Conservation (phyloP, 2,113 vertebrate species). For the Nematolebias whitei region DNA sequence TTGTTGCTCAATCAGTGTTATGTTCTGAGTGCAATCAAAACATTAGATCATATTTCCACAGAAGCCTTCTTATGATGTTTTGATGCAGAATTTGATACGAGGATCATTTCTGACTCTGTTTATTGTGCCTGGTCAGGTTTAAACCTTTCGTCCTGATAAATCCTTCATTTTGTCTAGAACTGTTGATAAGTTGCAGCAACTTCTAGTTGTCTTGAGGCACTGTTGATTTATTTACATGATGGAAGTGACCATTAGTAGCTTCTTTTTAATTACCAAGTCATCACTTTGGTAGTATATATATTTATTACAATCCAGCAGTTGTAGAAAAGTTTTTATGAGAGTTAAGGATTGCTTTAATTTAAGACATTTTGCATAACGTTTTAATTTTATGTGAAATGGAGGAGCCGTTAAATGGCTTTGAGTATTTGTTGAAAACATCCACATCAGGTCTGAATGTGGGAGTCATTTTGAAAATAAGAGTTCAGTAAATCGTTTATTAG, state of each 20-base stretch:
- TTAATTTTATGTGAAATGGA: slow-evolving; percentile 4
- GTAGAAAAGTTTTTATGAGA: neutral
- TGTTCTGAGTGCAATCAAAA: slow-evolving; percentile 63
- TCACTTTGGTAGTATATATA: neutral
- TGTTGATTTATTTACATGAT: slow-evolving; percentile 13
- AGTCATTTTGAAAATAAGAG: too few species aligned
- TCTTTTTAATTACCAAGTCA: slow-evolving; percentile 20
- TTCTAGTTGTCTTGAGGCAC: slow-evolving; percentile 43
- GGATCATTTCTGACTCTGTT: slow-evolving; percentile 11
- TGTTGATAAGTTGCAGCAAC: neutral
- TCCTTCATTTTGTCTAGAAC: slow-evolving; percentile 21
- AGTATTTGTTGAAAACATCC: neutral
- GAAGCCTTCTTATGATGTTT: slow-evolving; percentile 19
- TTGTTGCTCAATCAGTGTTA: slow-evolving; percentile 67
- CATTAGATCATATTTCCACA: slow-evolving; percentile 33
- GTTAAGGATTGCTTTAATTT: slow-evolving; percentile 17
- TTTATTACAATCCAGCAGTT: neutral
- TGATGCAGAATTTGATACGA: slow-evolving; percentile 26
- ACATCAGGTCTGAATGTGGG: too few species aligned
- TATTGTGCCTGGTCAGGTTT: slow-evolving; percentile 50
- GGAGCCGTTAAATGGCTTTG: slow-evolving; percentile 24
- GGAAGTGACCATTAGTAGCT: slow-evolving; percentile 21
- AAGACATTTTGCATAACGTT: slow-evolving; percentile 8
- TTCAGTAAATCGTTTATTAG: slow-evolving; percentile 12
- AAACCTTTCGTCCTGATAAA: slow-evolving; percentile 11